Percentiles rank a stretch among this genome's conserved stretches.
These are phyloP conservation scores for Eurois occulta DNA, from an alignment of 2,888 invertebrate species.

Conservation along the genomic window DNA sequence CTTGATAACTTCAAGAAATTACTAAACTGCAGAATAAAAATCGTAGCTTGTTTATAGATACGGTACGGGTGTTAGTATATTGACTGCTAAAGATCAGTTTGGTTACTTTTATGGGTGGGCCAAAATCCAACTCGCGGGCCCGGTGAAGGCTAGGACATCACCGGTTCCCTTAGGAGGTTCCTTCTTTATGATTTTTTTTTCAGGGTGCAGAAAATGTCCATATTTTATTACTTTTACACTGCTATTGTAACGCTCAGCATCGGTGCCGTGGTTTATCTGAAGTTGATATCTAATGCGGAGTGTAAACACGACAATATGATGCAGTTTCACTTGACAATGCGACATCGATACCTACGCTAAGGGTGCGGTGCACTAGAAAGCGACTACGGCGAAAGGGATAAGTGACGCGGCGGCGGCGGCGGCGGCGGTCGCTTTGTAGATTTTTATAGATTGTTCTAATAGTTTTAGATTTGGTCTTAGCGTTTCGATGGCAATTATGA, in stretches of 20 bases:
- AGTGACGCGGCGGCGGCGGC: too few species aligned
- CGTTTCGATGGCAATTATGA: not conserved
- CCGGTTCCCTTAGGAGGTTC: too few species aligned
- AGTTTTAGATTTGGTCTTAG: not conserved
- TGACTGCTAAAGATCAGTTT: not conserved
- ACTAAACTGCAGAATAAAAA: too few species aligned
- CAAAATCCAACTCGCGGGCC: too few species aligned
- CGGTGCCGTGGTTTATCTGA: constrained; percentile 46
- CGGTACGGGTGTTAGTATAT: not conserved
- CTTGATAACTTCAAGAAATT: too few species aligned
- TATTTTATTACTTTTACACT: constrained; percentile 5
- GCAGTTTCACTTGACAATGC: constrained; percentile 68
- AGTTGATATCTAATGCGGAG: constrained; percentile 55
- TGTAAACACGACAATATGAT: constrained; percentile 61
- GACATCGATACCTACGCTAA: constrained; percentile 64
- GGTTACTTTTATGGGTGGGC: too few species aligned
- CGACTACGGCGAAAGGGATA: constrained; percentile 16
- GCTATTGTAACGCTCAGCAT: constrained; percentile 20
- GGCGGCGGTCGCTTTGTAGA: not conserved
- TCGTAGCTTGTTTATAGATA: too few species aligned
- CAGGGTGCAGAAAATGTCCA: not conserved
- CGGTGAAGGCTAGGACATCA: too few species aligned
- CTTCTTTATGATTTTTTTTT: too few species aligned
- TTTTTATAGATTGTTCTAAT: not conserved
- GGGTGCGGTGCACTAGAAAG: constrained; percentile 33